Base-by-base conservation (phyloP, 2,888 invertebrate genomes). In the Cyclophora albipunctata region DNA sequence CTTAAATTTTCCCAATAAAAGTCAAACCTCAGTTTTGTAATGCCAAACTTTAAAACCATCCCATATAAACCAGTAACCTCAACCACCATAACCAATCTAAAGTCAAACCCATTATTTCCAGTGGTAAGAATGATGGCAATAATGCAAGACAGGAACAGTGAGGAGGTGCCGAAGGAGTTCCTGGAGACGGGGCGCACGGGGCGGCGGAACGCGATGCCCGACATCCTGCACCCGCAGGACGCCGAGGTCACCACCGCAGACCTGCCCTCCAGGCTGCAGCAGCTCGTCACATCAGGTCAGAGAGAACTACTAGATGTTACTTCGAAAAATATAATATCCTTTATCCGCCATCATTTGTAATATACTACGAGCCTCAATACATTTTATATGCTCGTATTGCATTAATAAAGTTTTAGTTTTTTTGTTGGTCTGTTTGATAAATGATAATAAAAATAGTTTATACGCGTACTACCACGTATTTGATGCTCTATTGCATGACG, bases 151-250 rank as follows among this genome's bases (percentile, higher is more conserved):
- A 82, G 86, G 58, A 87, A 87, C 71, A 88, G 78, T 65, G 88
- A 90, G 67, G 90, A 90, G 62, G 90, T 90, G 61, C 90, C 92
- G 48, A 91, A 93, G 74, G 95, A 96, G 75, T 97, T 97, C 81
- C 90, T 95, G 54, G 93, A 93, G 65, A 94, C 95, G 1, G 96
- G 96, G 3, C 91, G 97, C 58, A 96, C 96, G 40, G 97, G 97
- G 20, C 90, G 97, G 49, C 87, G 97, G 60, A 97, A 97, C 84
- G 97, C 97, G 46, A 89, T 97, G 89, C 94, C 96, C 2, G 95
- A 96, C 76, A 95, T 96, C 63, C 84, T 93, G 64, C 93, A 94
- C 48, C 92, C 93, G 51, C 92, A 92, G 67, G 93, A 93, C 66
- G 92, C 93, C 40, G 90, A 92, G 60, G 91, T 93, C 57, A 91